Base-by-base conservation (phyloP, 2,888 invertebrate species). In the Alsophila aescularia region DNA sequence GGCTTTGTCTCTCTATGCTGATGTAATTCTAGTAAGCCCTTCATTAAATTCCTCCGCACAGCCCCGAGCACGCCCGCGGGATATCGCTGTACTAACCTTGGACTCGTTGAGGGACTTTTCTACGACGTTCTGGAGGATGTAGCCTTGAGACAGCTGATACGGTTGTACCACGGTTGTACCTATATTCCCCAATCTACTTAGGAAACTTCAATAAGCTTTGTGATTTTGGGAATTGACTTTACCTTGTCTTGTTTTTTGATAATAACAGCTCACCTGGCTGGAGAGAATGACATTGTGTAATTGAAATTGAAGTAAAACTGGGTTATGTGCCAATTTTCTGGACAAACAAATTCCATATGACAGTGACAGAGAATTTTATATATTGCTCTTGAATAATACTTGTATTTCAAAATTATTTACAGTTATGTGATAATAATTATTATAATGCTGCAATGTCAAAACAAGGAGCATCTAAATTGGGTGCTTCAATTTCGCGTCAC, bases 61-160 rank as follows among this genome's bases (percentile, higher is more conserved):
- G 24, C 37, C 44, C 18, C 45, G 51, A 45, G 58, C 62, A 60
- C 60, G 66, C 70, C 67, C 63, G 62, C 63, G 72, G 69, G 68
- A 70, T 67, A 70, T 70, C 57, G 67, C 62, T 55, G 64, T 58
- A 64, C 68, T 71, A 75, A 75, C 81, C 81, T 85, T 81, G 75
- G 75, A 82, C 77, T 78, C 83, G 79, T 81, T 66, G 71, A 69
- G 68, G 71, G 71, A 70, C 60, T 7, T 27, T 80, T 66, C 24
- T 24, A 2, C 24, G 7, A 24, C 7, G 1, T 24, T 77, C 71
- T 60, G 36, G 39, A 60, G 64, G 63, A 73, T 43, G 41, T 8
- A 52, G 66, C 76, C 79, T 79, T 79, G 79, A 69, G 61, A 67
- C 63, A 43, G 31, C 49, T 54, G 48, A 59, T 44, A 58, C 9